Evolutionary conservation across 2,113 vertebrate genomes (phyloP), one percentile per base, ranked within the genome.

Genomic region (Ameiurus melas): DNA sequence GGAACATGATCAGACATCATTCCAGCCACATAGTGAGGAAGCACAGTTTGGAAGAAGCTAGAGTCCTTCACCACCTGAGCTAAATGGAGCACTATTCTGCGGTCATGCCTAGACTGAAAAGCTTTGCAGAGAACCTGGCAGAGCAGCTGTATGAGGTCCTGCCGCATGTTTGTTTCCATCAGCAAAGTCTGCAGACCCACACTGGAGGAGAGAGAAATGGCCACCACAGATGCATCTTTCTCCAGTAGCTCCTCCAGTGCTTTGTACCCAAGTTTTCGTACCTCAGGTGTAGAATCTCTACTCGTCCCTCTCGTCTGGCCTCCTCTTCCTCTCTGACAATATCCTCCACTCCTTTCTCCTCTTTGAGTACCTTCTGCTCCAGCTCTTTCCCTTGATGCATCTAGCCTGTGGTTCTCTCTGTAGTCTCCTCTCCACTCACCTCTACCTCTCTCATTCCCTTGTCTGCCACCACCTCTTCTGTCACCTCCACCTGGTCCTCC

Each of bases 31-130:
- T 97, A 97, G 53, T 91, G 73, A 0, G 97, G 97, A 78, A 99
- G 94, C 84, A 94, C 91, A 25, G 93, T 92, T 84, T 90, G 94
- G 88, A 98, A 95, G 91, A 98, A 99, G 47, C 20, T 88, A 25
- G 98, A 98, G 39, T 98, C 96, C 91, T 96, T 99, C 64, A 99
- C 85, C 81, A 94, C 43, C 22, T 93, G 88, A 16, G 96, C 95
- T 71, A 99, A 91, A 84, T 97, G 95, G 14, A 97, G 96, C 84
- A 97, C 90, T 1, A 94, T 96, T 85, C 94, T 92, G 86, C 96
- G 95, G 47, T 98, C 95, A 83, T 91, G 92, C 70, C 83, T 94
- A 36, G 96, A 96, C 79, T 93, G 92, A 84, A 97, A 97, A 30
- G 95, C 97, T 94, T 95, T 98, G 87, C 64, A 94, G 89, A 99